These are phyloP conservation scores for Thera britannica DNA, from an alignment of 2,888 invertebrate genomes.

Conservation along the genomic window DNA sequence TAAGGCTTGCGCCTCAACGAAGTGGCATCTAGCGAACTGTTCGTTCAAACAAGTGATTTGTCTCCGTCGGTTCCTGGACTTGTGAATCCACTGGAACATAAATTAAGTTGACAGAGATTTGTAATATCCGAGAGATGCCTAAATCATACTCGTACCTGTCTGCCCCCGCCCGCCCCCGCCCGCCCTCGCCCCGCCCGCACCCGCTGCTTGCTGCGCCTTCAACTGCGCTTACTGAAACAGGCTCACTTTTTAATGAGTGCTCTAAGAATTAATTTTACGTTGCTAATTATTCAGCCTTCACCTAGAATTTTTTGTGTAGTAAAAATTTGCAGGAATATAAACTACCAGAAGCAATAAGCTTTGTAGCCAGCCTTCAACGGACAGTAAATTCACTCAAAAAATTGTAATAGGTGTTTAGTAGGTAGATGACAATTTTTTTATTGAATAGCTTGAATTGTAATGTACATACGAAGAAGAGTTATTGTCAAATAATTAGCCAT, in stretches of 20 bases:
- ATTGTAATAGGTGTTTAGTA: too few relatives aligned
- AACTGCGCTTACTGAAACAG: slow-evolving; percentile 21
- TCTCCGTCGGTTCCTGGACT: slow-evolving; percentile 23
- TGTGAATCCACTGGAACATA: slow-evolving; percentile 38
- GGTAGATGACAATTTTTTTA: background rate
- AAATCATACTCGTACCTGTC: slow-evolving; percentile 34
- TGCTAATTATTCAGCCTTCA: slow-evolving; percentile 28
- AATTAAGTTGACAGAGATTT: slow-evolving; percentile 43
- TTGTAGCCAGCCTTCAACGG: background rate
- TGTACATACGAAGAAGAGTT: background rate
- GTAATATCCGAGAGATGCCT: slow-evolving; percentile 39
- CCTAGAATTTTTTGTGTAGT: slow-evolving; percentile 14
- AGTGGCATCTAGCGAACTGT: slow-evolving; percentile 3
- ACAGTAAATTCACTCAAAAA: too few relatives aligned
- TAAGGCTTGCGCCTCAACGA: background rate
- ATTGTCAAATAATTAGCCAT: too few relatives aligned
- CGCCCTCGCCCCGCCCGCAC: too few relatives aligned
- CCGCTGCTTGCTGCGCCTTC: slow-evolving; percentile 29
- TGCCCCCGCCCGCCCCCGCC: slow-evolving; percentile 8
- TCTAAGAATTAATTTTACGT: slow-evolving; percentile 19
- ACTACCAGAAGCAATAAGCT: background rate
- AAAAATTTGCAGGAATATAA: background rate
- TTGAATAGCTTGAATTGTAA: background rate
- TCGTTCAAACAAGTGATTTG: slow-evolving; percentile 32
- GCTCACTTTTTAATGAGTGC: slow-evolving; percentile 6